Percentiles rank a stretch among this genome's conserved stretches.
phyloP scores from a whole-genome alignment of 2,113 vertebrate genomes.

The Pelecanus crispus region DNA sequence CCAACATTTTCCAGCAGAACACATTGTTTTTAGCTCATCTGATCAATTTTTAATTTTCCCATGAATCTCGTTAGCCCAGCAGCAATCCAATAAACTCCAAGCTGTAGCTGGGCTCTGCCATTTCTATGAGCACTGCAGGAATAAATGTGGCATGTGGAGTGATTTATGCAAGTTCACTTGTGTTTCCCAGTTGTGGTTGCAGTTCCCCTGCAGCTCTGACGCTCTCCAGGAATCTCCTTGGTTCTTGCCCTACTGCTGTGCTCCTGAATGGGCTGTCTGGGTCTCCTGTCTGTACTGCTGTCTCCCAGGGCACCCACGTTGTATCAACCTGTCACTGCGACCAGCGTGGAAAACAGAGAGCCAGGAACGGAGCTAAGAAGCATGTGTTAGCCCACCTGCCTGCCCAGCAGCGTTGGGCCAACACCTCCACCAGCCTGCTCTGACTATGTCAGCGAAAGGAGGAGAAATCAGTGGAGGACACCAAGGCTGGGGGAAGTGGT shows the following conservation, averaged over 20 bases:
- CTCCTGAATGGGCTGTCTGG: neutral
- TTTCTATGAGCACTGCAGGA: neutral
- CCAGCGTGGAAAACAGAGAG: rapidly evolving
- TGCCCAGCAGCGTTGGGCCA: rapidly evolving
- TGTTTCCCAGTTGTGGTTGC: slow-evolving; percentile 14
- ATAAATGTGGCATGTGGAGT: neutral
- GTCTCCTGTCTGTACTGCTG: neutral
- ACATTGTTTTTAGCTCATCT: slow-evolving; percentile 43
- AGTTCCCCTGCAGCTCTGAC: neutral
- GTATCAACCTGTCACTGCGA: neutral
- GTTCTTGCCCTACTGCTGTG: neutral
- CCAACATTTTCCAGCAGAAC: neutral
- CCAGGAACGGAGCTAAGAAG: neutral
- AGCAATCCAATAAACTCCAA: slow-evolving; percentile 18
- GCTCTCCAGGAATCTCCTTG: slow-evolving; percentile 29
- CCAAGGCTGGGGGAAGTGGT: neutral
- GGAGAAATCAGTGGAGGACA: neutral
- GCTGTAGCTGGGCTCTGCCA: neutral
- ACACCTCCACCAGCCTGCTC: neutral
- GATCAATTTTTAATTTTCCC: slow-evolving; percentile 47
- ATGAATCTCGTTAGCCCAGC: slow-evolving; percentile 44
- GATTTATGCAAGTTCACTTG: slow-evolving; percentile 24
- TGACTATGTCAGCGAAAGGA: neutral
- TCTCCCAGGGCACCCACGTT: neutral
- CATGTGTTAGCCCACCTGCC: neutral